phyloP scores from a whole-genome alignment of 2,888 invertebrate species.

The Lepidochitona cinerea region DNA sequence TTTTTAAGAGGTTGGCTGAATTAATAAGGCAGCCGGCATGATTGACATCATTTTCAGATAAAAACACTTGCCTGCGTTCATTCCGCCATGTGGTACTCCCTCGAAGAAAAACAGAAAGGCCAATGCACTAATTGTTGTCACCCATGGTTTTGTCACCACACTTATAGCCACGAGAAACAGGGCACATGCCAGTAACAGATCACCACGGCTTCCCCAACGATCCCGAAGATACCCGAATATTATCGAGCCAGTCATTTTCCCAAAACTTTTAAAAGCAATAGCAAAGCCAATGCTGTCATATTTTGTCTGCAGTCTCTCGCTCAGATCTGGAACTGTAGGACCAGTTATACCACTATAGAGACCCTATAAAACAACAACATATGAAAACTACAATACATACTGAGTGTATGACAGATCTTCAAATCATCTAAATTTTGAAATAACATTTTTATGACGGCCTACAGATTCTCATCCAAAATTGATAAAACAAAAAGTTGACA shows the following conservation, averaged over 20 bases:
- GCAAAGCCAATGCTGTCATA: constrained; percentile 29
- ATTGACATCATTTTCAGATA: too few species aligned
- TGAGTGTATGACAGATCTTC: too few species aligned
- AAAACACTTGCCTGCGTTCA: constrained; percentile 25
- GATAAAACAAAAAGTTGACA: too few species aligned
- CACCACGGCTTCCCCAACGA: constrained; percentile 25
- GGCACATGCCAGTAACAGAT: constrained; percentile 19
- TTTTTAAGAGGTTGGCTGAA: too few species aligned
- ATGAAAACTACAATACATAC: too few species aligned
- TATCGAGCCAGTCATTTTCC: constrained; percentile 30
- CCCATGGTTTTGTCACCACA: constrained; percentile 26
- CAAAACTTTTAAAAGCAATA: constrained; percentile 28
- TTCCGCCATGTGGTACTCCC: constrained; percentile 25
- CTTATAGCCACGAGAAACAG: constrained; percentile 17
- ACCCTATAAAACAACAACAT: too few species aligned
- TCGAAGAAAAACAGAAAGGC: constrained; percentile 30
- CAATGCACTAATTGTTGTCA: constrained; percentile 12
- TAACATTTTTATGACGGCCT: too few species aligned
- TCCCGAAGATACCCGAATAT: constrained; percentile 30
- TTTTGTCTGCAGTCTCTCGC: constrained; percentile 26
- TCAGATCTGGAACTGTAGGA: constrained; percentile 36
- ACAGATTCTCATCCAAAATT: too few species aligned
- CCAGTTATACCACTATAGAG: constrained; percentile 32
- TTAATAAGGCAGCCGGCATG: too few species aligned
- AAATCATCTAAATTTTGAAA: too few species aligned